These are phyloP conservation scores for Drosophila ananassae DNA, from an alignment of 1,140 invertebrate genomes.

Conservation along the genomic window DNA sequence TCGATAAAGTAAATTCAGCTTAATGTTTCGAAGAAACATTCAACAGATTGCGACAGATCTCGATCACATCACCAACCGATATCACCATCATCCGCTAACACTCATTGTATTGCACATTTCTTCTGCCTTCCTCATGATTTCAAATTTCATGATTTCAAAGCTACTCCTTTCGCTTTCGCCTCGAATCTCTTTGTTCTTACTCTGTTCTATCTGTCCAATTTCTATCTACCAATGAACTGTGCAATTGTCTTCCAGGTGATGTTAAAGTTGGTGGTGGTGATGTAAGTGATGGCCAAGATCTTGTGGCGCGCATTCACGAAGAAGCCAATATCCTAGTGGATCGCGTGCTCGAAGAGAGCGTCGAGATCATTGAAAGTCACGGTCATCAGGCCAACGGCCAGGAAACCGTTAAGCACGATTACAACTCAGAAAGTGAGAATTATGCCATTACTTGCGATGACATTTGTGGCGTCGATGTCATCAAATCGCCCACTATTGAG, in stretches of 20 bases:
- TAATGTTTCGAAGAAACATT: background rate
- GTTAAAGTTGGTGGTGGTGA: constrained; percentile 69
- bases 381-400: constrained; percentile 69
- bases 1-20: constrained; percentile 32
- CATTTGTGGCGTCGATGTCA: constrained; percentile 79
- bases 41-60: constrained; percentile 25
- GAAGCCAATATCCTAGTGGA: constrained; percentile 83
- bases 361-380: constrained; percentile 74
- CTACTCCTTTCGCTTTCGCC: background rate
- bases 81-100: constrained; percentile 63
- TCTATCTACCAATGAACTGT: constrained; percentile 73
- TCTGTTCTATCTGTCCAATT: constrained; percentile 60
- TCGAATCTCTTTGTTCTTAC: background rate
- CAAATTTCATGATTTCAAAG: constrained; percentile 39
- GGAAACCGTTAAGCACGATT: constrained; percentile 65
- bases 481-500: constrained; percentile 84
- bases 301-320: constrained; percentile 68
- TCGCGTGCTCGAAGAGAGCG: constrained; percentile 80
- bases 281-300: constrained; percentile 54
- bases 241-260: constrained; percentile 79
- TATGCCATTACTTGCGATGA: constrained; percentile 84
- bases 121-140: constrained; percentile 64
- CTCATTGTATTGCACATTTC: constrained; percentile 56
- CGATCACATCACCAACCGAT: constrained; percentile 57
- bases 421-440: constrained; percentile 84